Evolutionary conservation across 2,113 vertebrate species (phyloP).

Genomic region (Agelaius tricolor): DNA sequence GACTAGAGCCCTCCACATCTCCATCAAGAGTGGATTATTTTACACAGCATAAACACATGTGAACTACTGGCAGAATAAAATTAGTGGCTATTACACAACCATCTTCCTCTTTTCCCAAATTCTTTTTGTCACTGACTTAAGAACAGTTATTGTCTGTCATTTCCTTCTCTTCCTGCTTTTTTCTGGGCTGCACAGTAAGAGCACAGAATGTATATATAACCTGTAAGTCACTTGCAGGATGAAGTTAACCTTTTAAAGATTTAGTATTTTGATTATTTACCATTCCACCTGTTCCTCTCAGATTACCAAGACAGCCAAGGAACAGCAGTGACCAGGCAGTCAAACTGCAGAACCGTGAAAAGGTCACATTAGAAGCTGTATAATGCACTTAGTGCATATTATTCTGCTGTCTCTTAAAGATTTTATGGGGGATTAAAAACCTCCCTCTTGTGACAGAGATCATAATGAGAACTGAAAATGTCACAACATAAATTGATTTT

Average conservation of each 20-base stretch:
- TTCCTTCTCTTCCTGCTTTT: not conserved
- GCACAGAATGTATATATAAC: not conserved
- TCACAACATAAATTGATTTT: slow-evolving; percentile 65
- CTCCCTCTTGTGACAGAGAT: slow-evolving; percentile 44
- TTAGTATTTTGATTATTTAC: slow-evolving; percentile 31
- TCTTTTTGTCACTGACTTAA: not conserved
- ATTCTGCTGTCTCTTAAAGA: slow-evolving; percentile 48
- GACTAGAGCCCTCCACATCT: not conserved
- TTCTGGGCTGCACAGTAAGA: not conserved
- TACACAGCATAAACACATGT: not conserved
- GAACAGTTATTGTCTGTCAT: not conserved
- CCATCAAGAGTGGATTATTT: not conserved
- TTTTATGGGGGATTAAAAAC: slow-evolving; percentile 55
- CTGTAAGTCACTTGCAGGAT: not conserved
- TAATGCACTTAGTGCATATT: slow-evolving; percentile 46
- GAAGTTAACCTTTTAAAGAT: slow-evolving; percentile 47
- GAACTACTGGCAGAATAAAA: not conserved
- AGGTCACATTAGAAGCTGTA: slow-evolving; percentile 58
- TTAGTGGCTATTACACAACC: not conserved
- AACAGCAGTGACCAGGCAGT: slow-evolving; percentile 30
- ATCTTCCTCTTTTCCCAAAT: not conserved
- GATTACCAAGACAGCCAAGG: slow-evolving; percentile 7
- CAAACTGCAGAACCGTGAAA: slow-evolving; percentile 42
- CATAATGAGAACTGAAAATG: slow-evolving; percentile 67
- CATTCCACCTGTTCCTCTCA: slow-evolving; percentile 21